These are phyloP conservation scores for Pogonophryne albipinna DNA, from an alignment of 2,797 vertebrate genomes.

Conservation along the genomic window DNA sequence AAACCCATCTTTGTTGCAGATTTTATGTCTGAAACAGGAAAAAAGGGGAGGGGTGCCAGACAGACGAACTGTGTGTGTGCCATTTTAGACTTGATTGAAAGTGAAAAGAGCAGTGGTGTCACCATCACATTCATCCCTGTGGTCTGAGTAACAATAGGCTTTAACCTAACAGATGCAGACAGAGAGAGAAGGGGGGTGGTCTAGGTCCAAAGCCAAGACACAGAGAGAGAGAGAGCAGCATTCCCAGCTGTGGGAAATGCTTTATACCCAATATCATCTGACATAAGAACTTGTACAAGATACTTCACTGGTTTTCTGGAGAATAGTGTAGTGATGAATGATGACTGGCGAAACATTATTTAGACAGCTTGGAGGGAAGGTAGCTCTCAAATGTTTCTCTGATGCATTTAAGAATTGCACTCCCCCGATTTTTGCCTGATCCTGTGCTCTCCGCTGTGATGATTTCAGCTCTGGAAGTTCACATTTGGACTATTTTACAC, in stretches of 20 bases:
- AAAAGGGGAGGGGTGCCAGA: constrained; percentile 26
- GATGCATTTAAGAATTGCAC: constrained; percentile 53
- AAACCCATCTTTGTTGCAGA: constrained; percentile 16
- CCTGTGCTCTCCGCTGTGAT: constrained; percentile 38
- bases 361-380: constrained; percentile 34
- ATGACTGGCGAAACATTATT: constrained; percentile 54
- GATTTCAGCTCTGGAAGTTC: constrained; percentile 53
- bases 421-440: constrained; percentile 42
- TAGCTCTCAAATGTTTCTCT: constrained; percentile 43
- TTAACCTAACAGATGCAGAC: constrained; percentile 38
- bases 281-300: constrained; percentile 41
- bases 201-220: not conserved
- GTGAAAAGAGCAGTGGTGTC: constrained; percentile 72
- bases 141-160: constrained; percentile 63
- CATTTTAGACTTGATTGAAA: constrained; percentile 68
- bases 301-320: constrained; percentile 27
- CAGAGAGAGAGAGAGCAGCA: constrained; percentile 9
- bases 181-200: constrained; percentile 1
- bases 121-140: constrained; percentile 57
- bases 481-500: constrained; percentile 52
- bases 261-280: constrained; percentile 30
- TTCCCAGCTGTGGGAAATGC: constrained; percentile 24
- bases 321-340: constrained; percentile 29
- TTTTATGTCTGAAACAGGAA: constrained; percentile 43
- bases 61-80: constrained; percentile 50